Percentiles rank a stretch among this genome's conserved stretches.
These are phyloP conservation scores for Calosoma granatense DNA, from an alignment of 1,140 invertebrate genomes.

Conservation along the genomic window DNA sequence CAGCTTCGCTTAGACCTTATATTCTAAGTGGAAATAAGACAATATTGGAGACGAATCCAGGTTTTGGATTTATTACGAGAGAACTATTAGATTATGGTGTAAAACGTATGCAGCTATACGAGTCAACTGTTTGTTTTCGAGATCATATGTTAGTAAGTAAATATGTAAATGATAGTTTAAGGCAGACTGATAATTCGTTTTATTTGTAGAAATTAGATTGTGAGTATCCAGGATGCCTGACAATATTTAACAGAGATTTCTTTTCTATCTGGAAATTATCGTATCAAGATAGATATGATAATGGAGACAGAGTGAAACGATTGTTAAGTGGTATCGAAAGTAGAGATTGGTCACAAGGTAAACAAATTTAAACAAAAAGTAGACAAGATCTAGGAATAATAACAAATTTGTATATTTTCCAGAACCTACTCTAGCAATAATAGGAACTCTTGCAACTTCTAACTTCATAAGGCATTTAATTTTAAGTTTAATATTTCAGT, in stretches of 20 bases:
- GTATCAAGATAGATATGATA: slow-evolving; percentile 8
- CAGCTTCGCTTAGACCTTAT: not conserved
- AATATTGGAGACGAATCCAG: slow-evolving; percentile 2
- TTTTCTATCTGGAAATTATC: slow-evolving; percentile 8
- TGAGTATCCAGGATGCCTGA: not conserved
- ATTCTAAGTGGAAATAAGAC: not conserved
- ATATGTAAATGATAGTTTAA: not conserved
- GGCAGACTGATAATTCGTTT: too few species aligned
- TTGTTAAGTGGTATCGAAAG: not conserved
- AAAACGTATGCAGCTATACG: not conserved
- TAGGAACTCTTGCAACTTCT: not conserved
- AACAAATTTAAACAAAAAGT: too few species aligned
- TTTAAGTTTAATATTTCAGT: slow-evolving; percentile 1
- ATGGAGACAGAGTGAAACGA: not conserved
- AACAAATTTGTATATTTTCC: not conserved
- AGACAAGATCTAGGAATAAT: not conserved
- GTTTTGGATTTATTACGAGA: not conserved
- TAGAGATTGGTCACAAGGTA: not conserved
- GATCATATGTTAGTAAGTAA: not conserved
- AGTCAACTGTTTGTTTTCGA: not conserved
- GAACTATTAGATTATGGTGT: not conserved
- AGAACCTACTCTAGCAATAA: not conserved
- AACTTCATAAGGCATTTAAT: slow-evolving; percentile 3
- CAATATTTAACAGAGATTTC: not conserved
- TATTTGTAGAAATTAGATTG: slow-evolving; percentile 1